Base-by-base conservation (phyloP, 2,888 invertebrate genomes). In the Dione juno region DNA sequence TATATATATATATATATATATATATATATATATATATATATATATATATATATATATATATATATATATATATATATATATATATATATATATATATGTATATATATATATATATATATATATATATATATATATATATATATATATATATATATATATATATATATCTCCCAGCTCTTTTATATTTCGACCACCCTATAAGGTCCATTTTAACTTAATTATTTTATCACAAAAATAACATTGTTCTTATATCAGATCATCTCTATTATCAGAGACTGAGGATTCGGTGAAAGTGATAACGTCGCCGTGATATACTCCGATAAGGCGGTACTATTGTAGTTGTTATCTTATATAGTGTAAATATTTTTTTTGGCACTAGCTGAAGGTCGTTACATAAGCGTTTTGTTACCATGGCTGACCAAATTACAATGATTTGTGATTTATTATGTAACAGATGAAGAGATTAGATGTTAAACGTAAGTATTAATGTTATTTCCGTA, bases 231-330 rank as follows among this genome's bases (percentile, higher is more conserved):
- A 54, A 69, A 64, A 64, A 78, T 76, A 80, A 79, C 77, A 79
- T 76, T 71, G 41, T 72, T 63, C 35, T 67, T 63, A 67, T 75
- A 78, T 78, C 76, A 77, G 75, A 78, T 75, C 76, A 77, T 76
- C 78, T 70, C 75, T 72, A 76, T 74, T 76, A 75, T 66, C 74
- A 72, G 75, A 73, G 72, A 58, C 69, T 57, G 63, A 16, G 37
- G 40, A 45, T 66, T 59, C 59, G 74, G 82, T 78, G 85, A 84
- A 84, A 84, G 85, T 81, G 80, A 83, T 82, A 80, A 80, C 74
- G 66, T 76, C 40, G 52, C 64, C 45, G 52, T 63, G 64, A 54
- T 48, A 52, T 65, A 65, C 40, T 64, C 73, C 67, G 73, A 50
- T 70, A 74, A 72, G 68, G 64, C 79, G 79, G 79, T 75, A 67